Evolutionary conservation across 53 echinoderm and acorn worm genomes (phyloP), one percentile per base, ranked within the genome.

Genomic region (Echinometra lucunter): DNA sequence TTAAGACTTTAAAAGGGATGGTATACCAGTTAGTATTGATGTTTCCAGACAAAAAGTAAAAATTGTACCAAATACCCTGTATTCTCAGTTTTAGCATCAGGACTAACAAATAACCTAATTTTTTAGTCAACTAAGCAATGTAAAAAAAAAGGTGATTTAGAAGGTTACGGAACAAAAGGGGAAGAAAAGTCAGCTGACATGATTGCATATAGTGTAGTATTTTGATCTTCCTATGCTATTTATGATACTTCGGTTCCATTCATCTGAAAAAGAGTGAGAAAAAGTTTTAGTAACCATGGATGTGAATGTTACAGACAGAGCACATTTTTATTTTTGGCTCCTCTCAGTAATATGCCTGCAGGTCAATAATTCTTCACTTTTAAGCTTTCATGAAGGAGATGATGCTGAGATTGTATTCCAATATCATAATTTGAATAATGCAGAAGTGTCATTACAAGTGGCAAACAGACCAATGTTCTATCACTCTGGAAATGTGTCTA

Each of bases 341-440:
- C 78, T 78, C 19, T 78, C 42, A 21, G 4, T 78, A 16, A 3
- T 78, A 21, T 78, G 38, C 19, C 42, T 78, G 7, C 78, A 78
- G 23, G 17, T 78, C 42, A 78, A 78, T 38, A 40, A 42, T 78
- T 78, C 78, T 16, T 40, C 78, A 78, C 78, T 42, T 78, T 12
- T 78, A 15, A 78, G 78, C 78, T 88, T 88, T 19, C 28, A 88
- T 53, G 88, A 88, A 21, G 88, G 88, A 8, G 56, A 88, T 53
- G 32, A 55, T 32, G 56, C 88, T 2, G 56, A 55, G 56, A 88
- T 88, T 12, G 56, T 56, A 28, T 88, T 88, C 2, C 88, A 56
- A 34, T 88, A 88, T 55, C 15, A 55, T 88, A 34, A 88, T 78
- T 42, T 78, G 23, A 78, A 42, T 78, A 55, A 56, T 38, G 5